These are phyloP conservation scores for Triplophysa tibetana DNA, from an alignment of 2,113 vertebrate species.

Conservation along the genomic window DNA sequence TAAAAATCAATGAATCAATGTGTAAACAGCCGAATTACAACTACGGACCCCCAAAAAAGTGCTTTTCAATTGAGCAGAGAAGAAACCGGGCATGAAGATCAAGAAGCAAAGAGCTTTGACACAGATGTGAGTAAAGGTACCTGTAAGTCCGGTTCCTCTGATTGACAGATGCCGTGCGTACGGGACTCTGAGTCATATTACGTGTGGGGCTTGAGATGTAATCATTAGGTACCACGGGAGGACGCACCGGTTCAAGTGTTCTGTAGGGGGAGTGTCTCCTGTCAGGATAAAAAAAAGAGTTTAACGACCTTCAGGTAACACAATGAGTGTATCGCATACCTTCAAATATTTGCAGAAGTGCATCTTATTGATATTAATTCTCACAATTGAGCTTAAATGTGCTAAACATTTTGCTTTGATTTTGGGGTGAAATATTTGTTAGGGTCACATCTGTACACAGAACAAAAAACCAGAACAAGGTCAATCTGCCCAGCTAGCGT, in stretches of 20 bases:
- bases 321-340: too few relatives aligned
- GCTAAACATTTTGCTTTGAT: too few relatives aligned
- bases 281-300: slow-evolving; percentile 56
- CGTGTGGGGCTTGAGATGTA: slow-evolving; percentile 93
- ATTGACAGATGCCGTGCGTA: slow-evolving; percentile 90
- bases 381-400: too few relatives aligned
- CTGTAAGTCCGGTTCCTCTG: slow-evolving; percentile 95
- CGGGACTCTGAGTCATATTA: slow-evolving; percentile 86
- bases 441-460: too few relatives aligned
- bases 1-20: not conserved
- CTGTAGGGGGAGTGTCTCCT: slow-evolving; percentile 97
- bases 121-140: slow-evolving; percentile 69
- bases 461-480: slow-evolving; percentile 3
- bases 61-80: not conserved
- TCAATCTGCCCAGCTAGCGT: slow-evolving; percentile 12
- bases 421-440: too few relatives aligned
- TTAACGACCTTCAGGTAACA: too few relatives aligned
- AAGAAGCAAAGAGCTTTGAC: not conserved
- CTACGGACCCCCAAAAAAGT: too few relatives aligned
- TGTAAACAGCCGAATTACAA: not conserved
- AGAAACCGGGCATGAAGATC: not conserved
- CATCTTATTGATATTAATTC: too few relatives aligned
- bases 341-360: too few relatives aligned
- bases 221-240: slow-evolving; percentile 96
- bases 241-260: slow-evolving; percentile 94